Conservation (phyloP, 2,797 vertebrate species). For the Chelonia mydas region DNA sequence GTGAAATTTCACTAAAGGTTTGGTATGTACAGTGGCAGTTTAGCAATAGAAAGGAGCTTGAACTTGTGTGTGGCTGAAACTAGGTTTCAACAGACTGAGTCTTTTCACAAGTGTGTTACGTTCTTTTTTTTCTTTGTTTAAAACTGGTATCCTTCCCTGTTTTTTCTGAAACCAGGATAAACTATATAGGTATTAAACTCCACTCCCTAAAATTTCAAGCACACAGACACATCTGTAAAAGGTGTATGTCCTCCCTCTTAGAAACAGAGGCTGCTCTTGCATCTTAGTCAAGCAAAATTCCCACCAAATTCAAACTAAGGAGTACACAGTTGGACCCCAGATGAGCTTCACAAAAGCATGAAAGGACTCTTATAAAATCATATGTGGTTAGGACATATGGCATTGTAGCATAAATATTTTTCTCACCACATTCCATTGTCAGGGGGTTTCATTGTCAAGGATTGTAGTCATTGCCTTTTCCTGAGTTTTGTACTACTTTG, state of each 20-base stretch:
- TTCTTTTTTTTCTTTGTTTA: not conserved
- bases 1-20: not conserved
- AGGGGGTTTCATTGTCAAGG: not conserved
- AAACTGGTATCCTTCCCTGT: not conserved
- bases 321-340: not conserved
- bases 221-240: not conserved
- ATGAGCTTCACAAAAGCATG: not conserved
- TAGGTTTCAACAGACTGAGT: not conserved
- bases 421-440: constrained; percentile 21
- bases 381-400: not conserved
- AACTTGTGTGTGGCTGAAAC: not conserved
- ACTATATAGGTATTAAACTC: not conserved
- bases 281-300: constrained; percentile 37
- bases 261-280: not conserved
- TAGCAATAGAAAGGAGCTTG: not conserved
- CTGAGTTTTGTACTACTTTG: not conserved
- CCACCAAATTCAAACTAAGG: constrained; percentile 18
- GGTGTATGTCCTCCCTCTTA: not conserved
- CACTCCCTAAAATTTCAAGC: not conserved
- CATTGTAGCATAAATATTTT: not conserved
- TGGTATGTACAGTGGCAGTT: not conserved
- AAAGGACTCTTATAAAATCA: not conserved
- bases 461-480: constrained; percentile 1
- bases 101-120: not conserved
- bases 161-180: not conserved